Base-by-base conservation (phyloP, 2,888 invertebrate species). In the Arrhopalites spinosus region DNA sequence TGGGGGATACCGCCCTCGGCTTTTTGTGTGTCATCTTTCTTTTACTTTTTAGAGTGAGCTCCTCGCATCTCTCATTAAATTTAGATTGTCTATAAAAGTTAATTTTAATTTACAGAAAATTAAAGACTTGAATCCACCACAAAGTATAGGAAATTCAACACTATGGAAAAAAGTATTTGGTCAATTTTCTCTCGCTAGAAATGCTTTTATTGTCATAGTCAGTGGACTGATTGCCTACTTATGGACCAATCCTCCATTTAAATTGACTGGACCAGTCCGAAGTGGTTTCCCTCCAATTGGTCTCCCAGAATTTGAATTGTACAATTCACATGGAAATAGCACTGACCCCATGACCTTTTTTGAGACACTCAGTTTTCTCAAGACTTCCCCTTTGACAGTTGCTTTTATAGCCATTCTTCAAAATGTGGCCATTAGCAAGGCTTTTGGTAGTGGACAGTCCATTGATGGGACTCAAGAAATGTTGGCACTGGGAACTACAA, bases 401-500 rank as follows among this genome's bases (percentile, higher is more conserved):
- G 96, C 97, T 1, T 89, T 97, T 47, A 93, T 97, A 80, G 95
- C 93, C 0, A 93, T 97, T 0, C 87, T 97, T 66, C 96, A 97
- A 79, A 95, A 96, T 84, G 95, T 97, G 0, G 97, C 97, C 11
- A 97, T 97, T 80, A 96, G 95, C 7, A 97, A 96, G 86, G 95
- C 96, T 43, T 97, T 97, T 85, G 92, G 96, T 11, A 87, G 87
- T 78, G 92, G 91, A 73, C 88, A 88, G 30, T 88, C 89, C 1
- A 89, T 96, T 77, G 93, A 94, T 86, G 93, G 95, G 1, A 92
- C 93, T 8, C 96, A 96, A 13, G 96, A 97, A 88, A 93, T 96
- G 91, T 85, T 95, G 80, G 92, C 95, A 0, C 88, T 96, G 73
- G 93, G 93, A 13, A 84, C 93, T 71, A 91, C 93, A 84, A 96